These are phyloP conservation scores for Xyrauchen texanus DNA, from an alignment of 2,113 vertebrate genomes.

Conservation along the genomic window DNA sequence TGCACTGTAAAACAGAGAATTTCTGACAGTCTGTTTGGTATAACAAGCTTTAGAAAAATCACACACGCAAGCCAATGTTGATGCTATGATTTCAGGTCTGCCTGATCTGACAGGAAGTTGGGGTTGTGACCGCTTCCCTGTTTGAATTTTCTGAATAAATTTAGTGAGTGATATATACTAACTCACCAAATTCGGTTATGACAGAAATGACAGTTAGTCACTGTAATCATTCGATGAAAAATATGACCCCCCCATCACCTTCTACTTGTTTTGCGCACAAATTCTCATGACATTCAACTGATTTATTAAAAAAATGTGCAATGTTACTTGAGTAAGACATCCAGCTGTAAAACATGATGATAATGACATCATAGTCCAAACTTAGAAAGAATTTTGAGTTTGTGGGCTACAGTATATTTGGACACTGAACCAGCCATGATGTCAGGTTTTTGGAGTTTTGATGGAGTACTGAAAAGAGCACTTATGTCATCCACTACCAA, in stretches of 20 bases:
- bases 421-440: constrained; percentile 70
- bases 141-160: constrained; percentile 14
- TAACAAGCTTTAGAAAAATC: constrained; percentile 69
- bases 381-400: constrained; percentile 69
- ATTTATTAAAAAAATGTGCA: constrained; percentile 19
- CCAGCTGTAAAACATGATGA: constrained; percentile 37
- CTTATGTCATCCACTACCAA: constrained; percentile 68
- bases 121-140: constrained; percentile 47
- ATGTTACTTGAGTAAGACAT: constrained; percentile 31
- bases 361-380: constrained; percentile 75
- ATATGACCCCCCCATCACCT: background rate
- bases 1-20: constrained; percentile 26
- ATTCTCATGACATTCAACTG: background rate
- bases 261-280: background rate
- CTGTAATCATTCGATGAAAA: constrained; percentile 4
- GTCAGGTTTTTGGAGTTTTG: constrained; percentile 65
- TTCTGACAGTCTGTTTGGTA: constrained; percentile 52
- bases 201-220: background rate
- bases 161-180: background rate
- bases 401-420: constrained; percentile 63
- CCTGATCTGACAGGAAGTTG: constrained; percentile 65
- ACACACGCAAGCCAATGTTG: constrained; percentile 60
- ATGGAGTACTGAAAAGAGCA: constrained; percentile 61
- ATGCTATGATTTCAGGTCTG: constrained; percentile 60
- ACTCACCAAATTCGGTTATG: background rate